Evolutionary conservation across 2,797 vertebrate species (phyloP).

Genomic region (Euthynnus affinis): DNA sequence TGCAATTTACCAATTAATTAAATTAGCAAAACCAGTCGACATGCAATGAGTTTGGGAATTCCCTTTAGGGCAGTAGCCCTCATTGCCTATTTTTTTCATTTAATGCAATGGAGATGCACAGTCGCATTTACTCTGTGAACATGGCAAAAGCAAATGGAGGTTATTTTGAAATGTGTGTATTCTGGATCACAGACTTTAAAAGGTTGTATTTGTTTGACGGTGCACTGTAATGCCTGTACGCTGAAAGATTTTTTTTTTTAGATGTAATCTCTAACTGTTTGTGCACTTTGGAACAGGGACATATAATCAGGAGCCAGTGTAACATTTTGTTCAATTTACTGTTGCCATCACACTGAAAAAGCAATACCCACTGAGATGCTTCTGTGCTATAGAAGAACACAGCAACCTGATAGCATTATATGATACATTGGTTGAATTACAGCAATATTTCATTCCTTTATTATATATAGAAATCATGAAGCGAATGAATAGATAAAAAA

Average conservation of each 20-base stretch:
- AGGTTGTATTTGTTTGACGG: neutral
- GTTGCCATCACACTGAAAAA: slow-evolving; percentile 42
- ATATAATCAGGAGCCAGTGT: slow-evolving; percentile 38
- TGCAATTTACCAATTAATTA: no score
- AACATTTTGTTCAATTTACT: slow-evolving; percentile 51
- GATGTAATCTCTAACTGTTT: slow-evolving; percentile 44
- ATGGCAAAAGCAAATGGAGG: neutral
- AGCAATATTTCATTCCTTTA: slow-evolving; percentile 35
- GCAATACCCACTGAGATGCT: slow-evolving; percentile 29
- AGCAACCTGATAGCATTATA: slow-evolving; percentile 8
- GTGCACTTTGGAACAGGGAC: slow-evolving; percentile 17
- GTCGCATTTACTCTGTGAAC: neutral
- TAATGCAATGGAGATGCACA: neutral
- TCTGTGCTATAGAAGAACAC: slow-evolving; percentile 13
- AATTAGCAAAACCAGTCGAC: no score
- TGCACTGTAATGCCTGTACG: slow-evolving; percentile 2
- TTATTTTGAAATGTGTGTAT: slow-evolving; percentile 11
- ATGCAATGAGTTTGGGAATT: no score
- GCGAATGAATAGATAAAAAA: slow-evolving; percentile 9
- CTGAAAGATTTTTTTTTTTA: slow-evolving; percentile 18
- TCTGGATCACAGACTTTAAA: slow-evolving; percentile 13
- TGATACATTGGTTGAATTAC: slow-evolving; percentile 13
- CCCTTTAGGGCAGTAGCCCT: no score
- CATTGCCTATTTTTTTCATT: no score
- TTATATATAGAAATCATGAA: slow-evolving; percentile 10